Evolutionary conservation across 2,888 invertebrate species (phyloP).

Genomic region (Formica aserva): DNA sequence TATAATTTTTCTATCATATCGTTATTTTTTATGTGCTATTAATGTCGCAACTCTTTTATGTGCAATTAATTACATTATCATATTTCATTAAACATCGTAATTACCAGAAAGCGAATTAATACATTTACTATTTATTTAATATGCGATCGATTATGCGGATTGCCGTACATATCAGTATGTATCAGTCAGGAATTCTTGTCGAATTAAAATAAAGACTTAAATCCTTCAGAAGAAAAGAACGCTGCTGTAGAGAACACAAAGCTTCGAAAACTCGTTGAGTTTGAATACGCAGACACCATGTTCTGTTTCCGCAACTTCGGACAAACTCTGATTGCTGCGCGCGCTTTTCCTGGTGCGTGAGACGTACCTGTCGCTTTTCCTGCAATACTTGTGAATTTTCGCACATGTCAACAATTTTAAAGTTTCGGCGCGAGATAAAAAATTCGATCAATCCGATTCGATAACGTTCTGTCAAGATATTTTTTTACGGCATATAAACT

Average conservation of each 20-base stretch:
- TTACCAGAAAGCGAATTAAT: background rate
- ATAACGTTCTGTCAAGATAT: background rate
- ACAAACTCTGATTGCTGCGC: slow-evolving; percentile 81
- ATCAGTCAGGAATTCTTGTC: slow-evolving; percentile 4
- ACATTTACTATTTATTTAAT: background rate
- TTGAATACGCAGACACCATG: slow-evolving; percentile 56
- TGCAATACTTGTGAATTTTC: slow-evolving; percentile 55
- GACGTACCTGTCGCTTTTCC: slow-evolving; percentile 40
- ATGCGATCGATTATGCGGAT: background rate
- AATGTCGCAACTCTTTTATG: background rate
- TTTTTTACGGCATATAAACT: background rate
- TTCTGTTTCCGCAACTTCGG: slow-evolving; percentile 72
- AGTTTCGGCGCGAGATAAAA: slow-evolving; percentile 28
- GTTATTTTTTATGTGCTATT: background rate
- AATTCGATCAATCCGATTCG: slow-evolving; percentile 27
- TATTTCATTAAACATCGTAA: background rate
- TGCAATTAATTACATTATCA: background rate
- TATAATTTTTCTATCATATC: background rate
- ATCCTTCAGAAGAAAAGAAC: background rate
- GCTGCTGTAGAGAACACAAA: slow-evolving; percentile 36
- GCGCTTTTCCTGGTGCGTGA: slow-evolving; percentile 46
- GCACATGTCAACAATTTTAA: slow-evolving; percentile 31
- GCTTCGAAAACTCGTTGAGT: slow-evolving; percentile 59
- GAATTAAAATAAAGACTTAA: slow-evolving; percentile 7
- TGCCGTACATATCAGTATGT: background rate